Evolutionary conservation across 1,140 invertebrate species (phyloP), one percentile per base, ranked within the genome.

Genomic region (Drosophila ironensis): DNA sequence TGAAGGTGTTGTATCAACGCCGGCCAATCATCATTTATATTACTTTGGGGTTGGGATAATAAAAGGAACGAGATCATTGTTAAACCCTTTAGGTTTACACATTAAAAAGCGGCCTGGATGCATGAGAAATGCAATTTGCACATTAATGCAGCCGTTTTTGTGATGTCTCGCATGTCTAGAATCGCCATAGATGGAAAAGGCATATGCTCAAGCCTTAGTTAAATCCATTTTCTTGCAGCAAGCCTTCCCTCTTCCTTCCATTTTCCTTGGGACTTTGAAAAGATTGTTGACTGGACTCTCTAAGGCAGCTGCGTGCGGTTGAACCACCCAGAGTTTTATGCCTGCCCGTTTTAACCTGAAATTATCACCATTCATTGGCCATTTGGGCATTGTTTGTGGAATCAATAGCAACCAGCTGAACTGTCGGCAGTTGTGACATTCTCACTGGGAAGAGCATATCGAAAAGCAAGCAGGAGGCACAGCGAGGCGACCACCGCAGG

Each of bases 361-460:
- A 63, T 48, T 63, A 63, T 40, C 56, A 63, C 61, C 46, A 66
- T 40, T 38, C 61, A 20, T 28, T 35, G 66, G 37, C 59, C 12
- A 30, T 22, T 33, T 22, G n/a, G 2, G 0, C 22, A 22, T 52
- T 66, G 60, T 66, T 41, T 19, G 35, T 11, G 14, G 7, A 14
- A 30, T 24, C 28, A 48, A 30, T n/a, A 66, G 14, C 27, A 66
- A 66, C 66, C 66, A 70, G 45, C 64, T 59, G 66, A 69, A 35
- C 66, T 48, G 50, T 68, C 53, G 50, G 17, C 61, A 67, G 63
- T 69, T 69, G 64, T 69, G 66, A 69, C 66, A 69, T 30, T 33
- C 20, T 12, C 28, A 16, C 24, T 30, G 6, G 6, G 14, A 9
- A 22, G 30, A 11, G 12, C 6, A 8, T 12, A 16, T 4, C 9